Evolutionary conservation across 1,140 invertebrate species (phyloP), one percentile per base, ranked within the genome.

Genomic region (Drosophila ficusphila): DNA sequence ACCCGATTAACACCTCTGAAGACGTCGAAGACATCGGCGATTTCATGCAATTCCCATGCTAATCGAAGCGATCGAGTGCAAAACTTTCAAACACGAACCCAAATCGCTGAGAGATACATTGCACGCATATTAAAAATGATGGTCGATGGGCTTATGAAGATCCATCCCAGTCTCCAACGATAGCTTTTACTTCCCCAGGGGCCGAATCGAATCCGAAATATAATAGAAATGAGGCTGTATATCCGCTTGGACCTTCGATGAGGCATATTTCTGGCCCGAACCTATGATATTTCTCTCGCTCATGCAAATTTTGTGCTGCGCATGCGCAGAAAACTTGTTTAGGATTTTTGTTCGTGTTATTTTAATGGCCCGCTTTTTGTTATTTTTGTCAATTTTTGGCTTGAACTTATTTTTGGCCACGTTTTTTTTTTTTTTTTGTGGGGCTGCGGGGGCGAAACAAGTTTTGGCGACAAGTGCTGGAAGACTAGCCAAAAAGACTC

Each of bases 381-480:
- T 62, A 44, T 60, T 53, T 54, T 67, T 64, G 42, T 33, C 34
- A 39, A 33, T 65, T 51, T 67, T 62, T 25, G 60, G 57, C 25
- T 29, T 51, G 36, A 64, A 51, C 46, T 52, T 68, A 68, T 67
- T 74, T 78, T 52, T 48, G 75, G 34, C 67, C 34, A 60, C 60
- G 54, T 58, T 42, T 12, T 31, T 57, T 52, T 27, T 16, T 11
- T 19, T 3, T 9, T 8, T 12, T 14, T 25, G 41, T 19, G 14
- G 21, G 8, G 12, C 36, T 39, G 71, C 41, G 72, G 77, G 65
- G 77, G 77, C 72, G 77, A 79, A 79, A 81, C 77, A 33, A 49
- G 77, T 79, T 79, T 79, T 81, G 60, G 48, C 71, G 65, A 81
- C 76, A 79, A 79, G 76, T 79, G 76, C 64, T 75, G 39, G 38